phyloP scores from a whole-genome alignment of 1,140 invertebrate genomes.

The Augochlora pura region DNA sequence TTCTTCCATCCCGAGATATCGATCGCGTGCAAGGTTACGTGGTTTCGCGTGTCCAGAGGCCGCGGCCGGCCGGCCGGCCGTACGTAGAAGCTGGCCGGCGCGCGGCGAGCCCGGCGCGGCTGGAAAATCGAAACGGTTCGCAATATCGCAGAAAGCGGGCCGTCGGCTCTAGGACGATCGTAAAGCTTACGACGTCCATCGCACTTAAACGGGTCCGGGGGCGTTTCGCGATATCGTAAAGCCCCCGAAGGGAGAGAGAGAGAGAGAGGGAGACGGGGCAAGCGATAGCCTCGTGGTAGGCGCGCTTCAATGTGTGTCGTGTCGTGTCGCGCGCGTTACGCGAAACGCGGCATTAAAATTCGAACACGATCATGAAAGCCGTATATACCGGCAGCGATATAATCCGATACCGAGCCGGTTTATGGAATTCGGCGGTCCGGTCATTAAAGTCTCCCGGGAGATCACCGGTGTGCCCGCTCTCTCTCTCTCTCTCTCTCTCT shows the following conservation, averaged over 20 bases:
- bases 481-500: too few species aligned
- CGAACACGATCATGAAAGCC: conserved; percentile 69
- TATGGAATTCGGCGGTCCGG: conserved; percentile 61
- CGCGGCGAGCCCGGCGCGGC: neutral
- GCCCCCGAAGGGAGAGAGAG: conserved; percentile 26
- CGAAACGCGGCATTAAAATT: conserved; percentile 68
- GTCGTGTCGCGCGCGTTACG: conserved; percentile 10
- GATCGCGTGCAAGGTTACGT: too few species aligned
- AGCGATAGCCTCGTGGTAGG: conserved; percentile 11
- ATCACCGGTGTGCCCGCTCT: neutral
- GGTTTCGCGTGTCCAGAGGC: too few species aligned
- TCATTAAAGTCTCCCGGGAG: conserved; percentile 65
- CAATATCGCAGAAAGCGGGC: conserved; percentile 56
- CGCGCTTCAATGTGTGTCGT: neutral
- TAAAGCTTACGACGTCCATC: conserved; percentile 65
- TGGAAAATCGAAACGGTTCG: conserved; percentile 61
- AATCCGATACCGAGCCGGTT: conserved; percentile 49
- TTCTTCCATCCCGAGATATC: too few species aligned
- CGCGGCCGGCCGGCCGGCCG: too few species aligned
- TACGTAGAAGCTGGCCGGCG: too few species aligned
- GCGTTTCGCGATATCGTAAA: conserved; percentile 70
- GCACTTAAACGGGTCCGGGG: conserved; percentile 47
- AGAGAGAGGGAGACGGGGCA: neutral
- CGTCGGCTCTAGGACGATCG: conserved; percentile 58
- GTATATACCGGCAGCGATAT: conserved; percentile 47